Percentiles rank a stretch among this genome's conserved stretches.
Evolutionary conservation across 2,888 invertebrate species (phyloP).

Genomic region (Nemurella pictetii): DNA sequence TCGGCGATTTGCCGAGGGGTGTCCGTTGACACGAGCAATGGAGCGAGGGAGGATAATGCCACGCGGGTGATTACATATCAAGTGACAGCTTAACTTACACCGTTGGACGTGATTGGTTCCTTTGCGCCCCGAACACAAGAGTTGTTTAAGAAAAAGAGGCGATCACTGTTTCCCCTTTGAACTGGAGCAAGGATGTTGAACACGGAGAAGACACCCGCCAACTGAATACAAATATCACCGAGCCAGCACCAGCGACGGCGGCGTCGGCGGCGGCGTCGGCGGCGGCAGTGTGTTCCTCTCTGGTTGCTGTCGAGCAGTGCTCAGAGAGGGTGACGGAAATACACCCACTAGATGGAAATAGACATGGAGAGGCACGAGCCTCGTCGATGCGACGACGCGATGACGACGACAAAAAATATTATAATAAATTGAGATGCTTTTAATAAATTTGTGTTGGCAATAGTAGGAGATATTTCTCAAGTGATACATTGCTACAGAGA

Average conservation of each 20-base stretch:
- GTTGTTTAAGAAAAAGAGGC: background rate
- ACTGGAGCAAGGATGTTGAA: background rate
- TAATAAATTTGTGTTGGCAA: slow-evolving; percentile 21
- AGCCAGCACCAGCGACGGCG: background rate
- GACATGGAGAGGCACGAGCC: slow-evolving; percentile 29
- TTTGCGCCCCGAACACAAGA: background rate
- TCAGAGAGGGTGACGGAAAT: slow-evolving; percentile 34
- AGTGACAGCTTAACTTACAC: background rate
- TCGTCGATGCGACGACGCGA: slow-evolving; percentile 11
- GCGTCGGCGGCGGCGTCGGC: background rate
- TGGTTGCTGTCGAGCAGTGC: background rate
- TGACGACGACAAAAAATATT: slow-evolving; percentile 19
- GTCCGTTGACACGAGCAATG: too few relatives aligned
- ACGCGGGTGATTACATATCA: background rate
- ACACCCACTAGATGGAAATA: slow-evolving; percentile 40
- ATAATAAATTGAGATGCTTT: slow-evolving; percentile 14
- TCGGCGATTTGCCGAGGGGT: too few relatives aligned
- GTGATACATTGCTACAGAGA: background rate
- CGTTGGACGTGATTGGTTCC: background rate
- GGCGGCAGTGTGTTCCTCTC: background rate
- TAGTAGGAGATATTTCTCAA: background rate
- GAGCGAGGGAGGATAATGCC: background rate
- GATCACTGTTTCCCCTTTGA: background rate
- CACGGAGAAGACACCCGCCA: background rate
- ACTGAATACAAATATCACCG: background rate